phyloP scores from a whole-genome alignment of 2,113 vertebrate species.

The Sitta europaea region DNA sequence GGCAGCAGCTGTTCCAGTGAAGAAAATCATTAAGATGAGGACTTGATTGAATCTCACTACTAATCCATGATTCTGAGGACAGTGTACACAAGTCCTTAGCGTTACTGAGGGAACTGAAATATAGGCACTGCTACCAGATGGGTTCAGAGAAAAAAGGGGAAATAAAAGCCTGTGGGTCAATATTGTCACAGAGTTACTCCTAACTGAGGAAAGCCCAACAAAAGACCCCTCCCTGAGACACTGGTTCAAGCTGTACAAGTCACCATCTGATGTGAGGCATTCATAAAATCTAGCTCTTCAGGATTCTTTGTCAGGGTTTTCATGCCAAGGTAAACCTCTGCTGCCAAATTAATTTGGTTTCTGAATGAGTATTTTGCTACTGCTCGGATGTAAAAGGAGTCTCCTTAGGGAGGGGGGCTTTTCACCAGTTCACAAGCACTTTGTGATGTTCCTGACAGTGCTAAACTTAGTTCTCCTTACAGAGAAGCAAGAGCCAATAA shows the following conservation, averaged over 20 bases:
- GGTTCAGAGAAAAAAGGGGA: fast-evolving
- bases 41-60: neutral
- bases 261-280: neutral
- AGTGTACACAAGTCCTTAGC: neutral
- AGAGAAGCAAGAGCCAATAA: neutral
- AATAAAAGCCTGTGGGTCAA: neutral
- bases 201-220: neutral
- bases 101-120: neutral
- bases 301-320: neutral
- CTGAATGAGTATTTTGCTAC: neutral
- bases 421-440: neutral
- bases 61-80: neutral
- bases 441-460: neutral
- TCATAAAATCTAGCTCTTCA: neutral
- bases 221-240: fast-evolving
- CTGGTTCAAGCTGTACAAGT: neutral
- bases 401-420: fast-evolving
- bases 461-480: neutral
- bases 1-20: neutral
- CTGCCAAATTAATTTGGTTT: neutral
- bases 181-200: neutral
- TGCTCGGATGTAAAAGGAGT: neutral
- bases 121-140: neutral
- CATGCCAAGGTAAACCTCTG: neutral
- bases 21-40: neutral